Evolutionary conservation across 2,888 invertebrate genomes (phyloP), one percentile per base, ranked within the genome.

Genomic region (Acleris laterana): DNA sequence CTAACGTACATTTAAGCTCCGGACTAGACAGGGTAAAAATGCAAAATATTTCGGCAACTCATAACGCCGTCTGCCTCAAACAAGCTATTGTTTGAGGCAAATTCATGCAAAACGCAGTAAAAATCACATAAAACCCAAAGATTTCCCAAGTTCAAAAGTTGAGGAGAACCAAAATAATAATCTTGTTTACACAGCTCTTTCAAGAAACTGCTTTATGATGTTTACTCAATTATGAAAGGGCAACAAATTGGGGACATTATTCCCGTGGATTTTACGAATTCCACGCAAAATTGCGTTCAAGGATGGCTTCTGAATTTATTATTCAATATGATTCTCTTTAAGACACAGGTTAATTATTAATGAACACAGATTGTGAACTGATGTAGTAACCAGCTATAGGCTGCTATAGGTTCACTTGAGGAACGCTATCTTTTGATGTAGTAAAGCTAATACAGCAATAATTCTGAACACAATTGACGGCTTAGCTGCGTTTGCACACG

Each of bases 171-270:
- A 71, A 74, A 80, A 80, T 78, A 73, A 75, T 78, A 80, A 78
- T 76, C 79, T 77, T 75, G 74, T 79, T 78, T 78, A 73, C 74
- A 62, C 80, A 76, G 78, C 71, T 68, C 76, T 77, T 72, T 76
- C 72, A 73, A 72, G 72, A 69, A 70, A 70, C 73, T 71, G 73
- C 72, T 74, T 75, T 71, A 74, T 71, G 72, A 74, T 74, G 74
- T 77, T 78, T 77, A 76, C 74, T 73, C 72, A 77, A 75, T 78
- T 77, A 76, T 71, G 73, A 72, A 69, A 75, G 70, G 72, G 68
- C 74, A 73, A 72, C 73, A 77, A 78, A 76, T 77, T 77, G 73
- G 73, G 61, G 72, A 71, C 75, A 74, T 77, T 75, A 75, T 77
- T 76, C 72, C 70, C 68, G 70, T 68, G 68, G 68, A 73, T 74